Base-by-base conservation (phyloP, 2,888 invertebrate species). In the Pyralis farinalis region DNA sequence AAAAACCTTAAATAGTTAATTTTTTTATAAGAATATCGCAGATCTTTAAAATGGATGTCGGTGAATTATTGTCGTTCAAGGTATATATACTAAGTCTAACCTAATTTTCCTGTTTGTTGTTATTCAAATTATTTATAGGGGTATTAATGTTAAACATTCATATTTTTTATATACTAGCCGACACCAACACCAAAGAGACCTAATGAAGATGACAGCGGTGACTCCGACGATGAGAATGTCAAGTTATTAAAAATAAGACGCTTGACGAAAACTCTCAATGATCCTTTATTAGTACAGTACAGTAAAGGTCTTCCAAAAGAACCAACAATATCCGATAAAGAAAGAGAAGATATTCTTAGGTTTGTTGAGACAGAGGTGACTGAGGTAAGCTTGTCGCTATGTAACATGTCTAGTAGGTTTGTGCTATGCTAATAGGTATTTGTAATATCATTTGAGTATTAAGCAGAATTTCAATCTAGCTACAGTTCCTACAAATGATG, bases 351-450 rank as follows among this genome's bases (percentile, higher is more conserved):
- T 63, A 96, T 96, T 52, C 77, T 96, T 3, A 93, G 93, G 83
- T 94, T 94, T 82, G 96, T 96, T 3, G 96, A 96, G 73, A 94
- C 92, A 37, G 96, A 95, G 84, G 94, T 93, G 29, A 92, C 93
- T 5, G 94, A 95, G 79, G 94, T 94, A 71, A 51, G 48, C 48
- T 34, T 42, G 16, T n/a, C n/a, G n/a, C n/a, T n/a, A n/a, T n/a
- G n/a, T n/a, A n/a, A n/a, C n/a, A n/a, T n/a, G n/a, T n/a, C n/a
- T n/a, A n/a, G n/a, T n/a, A n/a, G n/a, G n/a, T n/a, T n/a, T n/a
- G n/a, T n/a, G n/a, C n/a, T n/a, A n/a, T n/a, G n/a, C n/a, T n/a
- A n/a, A n/a, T n/a, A n/a, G n/a, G n/a, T n/a, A n/a, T n/a, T n/a
- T n/a, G n/a, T n/a, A n/a, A n/a, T n/a, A n/a, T n/a, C n/a, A n/a